Base-by-base conservation (phyloP, 1,140 invertebrate genomes). In the Bilobella aurantiaca region DNA sequence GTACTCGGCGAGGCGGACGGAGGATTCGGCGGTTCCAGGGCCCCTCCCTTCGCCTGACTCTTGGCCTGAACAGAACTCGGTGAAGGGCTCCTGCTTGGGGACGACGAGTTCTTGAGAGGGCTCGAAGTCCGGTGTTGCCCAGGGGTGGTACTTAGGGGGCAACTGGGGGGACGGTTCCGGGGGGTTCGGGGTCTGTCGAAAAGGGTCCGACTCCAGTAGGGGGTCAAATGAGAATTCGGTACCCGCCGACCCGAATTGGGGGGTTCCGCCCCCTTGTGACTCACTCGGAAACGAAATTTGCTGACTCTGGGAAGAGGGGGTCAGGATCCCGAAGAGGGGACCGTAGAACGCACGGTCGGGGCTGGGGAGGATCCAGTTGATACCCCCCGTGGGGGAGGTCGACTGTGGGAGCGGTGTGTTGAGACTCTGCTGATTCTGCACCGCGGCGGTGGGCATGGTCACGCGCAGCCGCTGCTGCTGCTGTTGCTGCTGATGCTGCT, bases 1-100 rank as follows among this genome's bases (percentile, higher is more conserved):
- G 79, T 93, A 94, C 74, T 94, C 91, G 0, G 92, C 92, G 57
- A 96, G 79, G 71, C 90, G 86, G 0, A 93, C 77, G 78, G 23
- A 78, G 73, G 67, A 81, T 32, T 53, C 58, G 53, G 67, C 70
- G 47, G 69, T 66, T 16, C 65, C 65, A 63, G 71, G n/a, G n/a
- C n/a, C 46, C 71, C 66, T 28, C 46, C 69, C 49, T 37, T 78
- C 76, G 61, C 76, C 74, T 5, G 77, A 77, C 57, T 75, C 76
- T n/a, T 76, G 73, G 23, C 68, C 57, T 28, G 65, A 58, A 28
- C 71, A 71, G 53, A 80, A 75, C 69, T 81, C 83, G 72, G 85
- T 86, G 0, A 85, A 72, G n/a, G 70, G 82, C 73, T 91, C 89
- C 70, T 90, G 88, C 75, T 91, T 90, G 57, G 87, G 84, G 62